Percentiles rank a stretch among this genome's conserved stretches.
Conservation (phyloP, 2,888 invertebrate species). For the Drosophila nr. medialis region DNA sequence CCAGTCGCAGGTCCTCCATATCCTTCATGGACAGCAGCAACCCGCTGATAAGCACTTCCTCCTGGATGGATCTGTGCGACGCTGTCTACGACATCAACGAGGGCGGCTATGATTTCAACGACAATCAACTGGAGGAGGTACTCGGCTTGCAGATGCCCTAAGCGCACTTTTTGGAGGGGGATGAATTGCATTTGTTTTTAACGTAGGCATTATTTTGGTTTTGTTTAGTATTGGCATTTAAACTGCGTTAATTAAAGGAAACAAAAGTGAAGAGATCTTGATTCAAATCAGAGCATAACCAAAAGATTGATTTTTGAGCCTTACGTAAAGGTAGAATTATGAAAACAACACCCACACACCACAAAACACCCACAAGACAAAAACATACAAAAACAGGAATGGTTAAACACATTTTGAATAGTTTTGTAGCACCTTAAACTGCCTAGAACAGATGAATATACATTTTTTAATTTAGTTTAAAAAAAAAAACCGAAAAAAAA, state of each 20-base stretch:
- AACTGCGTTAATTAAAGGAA: conserved; percentile 5
- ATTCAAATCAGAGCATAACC: conserved; percentile 37
- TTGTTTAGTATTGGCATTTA: conserved; percentile 41
- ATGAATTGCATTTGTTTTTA: conserved; percentile 40
- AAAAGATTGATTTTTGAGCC: conserved; percentile 65
- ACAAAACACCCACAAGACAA: conserved; percentile 33
- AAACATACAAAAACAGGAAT: conserved; percentile 47
- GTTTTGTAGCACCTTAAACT: conserved; percentile 77
- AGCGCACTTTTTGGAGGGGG: conserved; percentile 5
- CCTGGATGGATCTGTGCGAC: conserved; percentile 82
- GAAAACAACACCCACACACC: not conserved
- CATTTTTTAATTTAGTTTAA: conserved; percentile 65
- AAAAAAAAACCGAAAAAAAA: conserved; percentile 42
- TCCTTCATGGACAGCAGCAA: conserved; percentile 80
- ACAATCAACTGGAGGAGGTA: conserved; percentile 79
- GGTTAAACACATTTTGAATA: conserved; percentile 62
- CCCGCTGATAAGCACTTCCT: conserved; percentile 77
- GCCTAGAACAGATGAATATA: conserved; percentile 77
- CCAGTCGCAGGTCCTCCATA: conserved; percentile 72
- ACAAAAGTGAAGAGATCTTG: conserved; percentile 4
- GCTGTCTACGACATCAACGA: conserved; percentile 82
- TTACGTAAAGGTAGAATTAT: conserved; percentile 37
- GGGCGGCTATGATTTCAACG: conserved; percentile 62
- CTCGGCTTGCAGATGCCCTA: conserved; percentile 74
- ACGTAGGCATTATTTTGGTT: conserved; percentile 38